Base-by-base conservation (phyloP, 2,888 invertebrate genomes). In the Hydroisotoma schaefferi region DNA sequence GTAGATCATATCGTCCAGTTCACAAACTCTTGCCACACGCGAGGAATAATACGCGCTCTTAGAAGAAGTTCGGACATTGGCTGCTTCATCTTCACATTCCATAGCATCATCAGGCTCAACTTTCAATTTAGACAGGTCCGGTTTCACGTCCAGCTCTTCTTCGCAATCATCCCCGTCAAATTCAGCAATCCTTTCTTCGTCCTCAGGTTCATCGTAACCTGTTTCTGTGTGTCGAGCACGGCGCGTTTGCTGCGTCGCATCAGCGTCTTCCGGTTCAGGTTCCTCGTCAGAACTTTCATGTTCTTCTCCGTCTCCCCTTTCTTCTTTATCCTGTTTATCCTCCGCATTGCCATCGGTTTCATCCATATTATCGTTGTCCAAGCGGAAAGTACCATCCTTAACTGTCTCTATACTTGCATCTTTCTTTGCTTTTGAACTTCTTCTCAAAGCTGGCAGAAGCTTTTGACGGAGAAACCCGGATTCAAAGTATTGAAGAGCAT, bases 401-500 rank as follows among this genome's bases (percentile, higher is more conserved):
- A 33, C 59, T 62, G 74, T 73, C 68, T 76, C 76, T 75, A 71
- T 60, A 64, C 56, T 57, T 2, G 78, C 59, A 5, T 80, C 78
- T 80, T 81, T 80, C 79, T 80, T 23, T 80, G 75, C 73, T 82
- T 85, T 0, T 82, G 81, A 2, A 1, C 82, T 79, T 74, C 82
- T 85, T 28, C 81, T 79, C 15, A 89, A 82, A 2, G 81, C 78
- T 0, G 76, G 73, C 73, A 90, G 86, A 76, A 91, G 80, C 53
- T 81, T 79, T n/a, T 78, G 79, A 6, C 49, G 26, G 68, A 90
- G 84, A 75, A 87, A 92, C 18, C 77, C 78, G 2, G 80, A 82
- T 74, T 90, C 88, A 80, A 94, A 86, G 73, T 86, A 86, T 37
- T 83, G 81, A 26, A 94, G 77, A 25, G 92, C 82, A 52, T 82